Base-by-base conservation (phyloP, 1,140 invertebrate species). In the Ostrea edulis region DNA sequence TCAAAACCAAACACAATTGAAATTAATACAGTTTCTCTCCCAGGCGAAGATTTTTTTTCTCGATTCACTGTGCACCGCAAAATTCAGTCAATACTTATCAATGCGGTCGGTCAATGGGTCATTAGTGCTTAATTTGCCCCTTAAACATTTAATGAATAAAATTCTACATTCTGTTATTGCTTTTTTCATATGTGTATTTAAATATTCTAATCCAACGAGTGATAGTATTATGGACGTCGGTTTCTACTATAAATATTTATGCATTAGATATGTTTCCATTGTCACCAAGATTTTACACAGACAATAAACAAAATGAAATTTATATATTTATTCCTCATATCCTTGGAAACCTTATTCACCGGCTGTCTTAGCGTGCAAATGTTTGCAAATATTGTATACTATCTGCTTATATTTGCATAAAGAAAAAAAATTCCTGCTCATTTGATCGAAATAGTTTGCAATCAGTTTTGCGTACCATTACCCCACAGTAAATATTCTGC, bases 31-130 rank as follows among this genome's bases (percentile, higher is more conserved):
- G 25, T 35, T 14, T 29, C 29, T 77, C 9, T 25, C 29, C 25
- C 12, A 77, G 5, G 25, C 22, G 8, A 44, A 44, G 35, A 44
- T 77, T 77, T 77, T 77, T 71, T 71, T 71, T 22, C 29, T 29
- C 14, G 22, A 77, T 77, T 77, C 25, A 77, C 5, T 77, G 68
- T 77, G 68, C 68, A 77, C 68, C 29, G 68, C 68, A 77, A 77
- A 77, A 11, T 77, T 62, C 22, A 25, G 25, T 77, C 68, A 77
- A 77, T 77, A 29, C 22, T 7, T 14, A 77, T 77, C 25, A 77
- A 22, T 12, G 25, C 29, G 68, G 9, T 9, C 29, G 25, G 68
- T 29, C 68, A 29, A 14, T 29, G 25, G 68, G 68, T 77, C 68
- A 77, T 14, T 62, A 29, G 25, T 77, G 25, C 68, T 62, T n/a